A percentile compares a stretch with the other conserved stretches of the same genome.
These are phyloP conservation scores for Eutrigla gurnardus DNA, from an alignment of 2,797 vertebrate species.

Conservation along the genomic window DNA sequence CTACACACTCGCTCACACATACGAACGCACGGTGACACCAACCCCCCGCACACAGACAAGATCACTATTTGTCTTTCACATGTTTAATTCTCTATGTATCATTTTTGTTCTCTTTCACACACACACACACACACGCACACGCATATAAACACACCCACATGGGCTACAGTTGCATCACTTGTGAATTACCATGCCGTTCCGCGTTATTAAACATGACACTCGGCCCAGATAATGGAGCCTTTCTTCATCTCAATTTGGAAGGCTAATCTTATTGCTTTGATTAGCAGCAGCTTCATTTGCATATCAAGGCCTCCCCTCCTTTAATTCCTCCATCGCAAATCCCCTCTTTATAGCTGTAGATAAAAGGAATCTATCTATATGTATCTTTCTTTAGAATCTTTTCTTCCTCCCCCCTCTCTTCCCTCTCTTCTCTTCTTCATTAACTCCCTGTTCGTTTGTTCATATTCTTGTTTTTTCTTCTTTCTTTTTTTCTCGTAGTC, in stretches of 20 bases:
- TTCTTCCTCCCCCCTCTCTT: constrained; percentile 48
- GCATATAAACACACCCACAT: constrained; percentile 41
- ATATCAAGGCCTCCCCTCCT: constrained; percentile 87
- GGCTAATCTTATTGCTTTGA: constrained; percentile 91
- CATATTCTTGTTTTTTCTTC: constrained; percentile 41
- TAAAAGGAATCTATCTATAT: constrained; percentile 82
- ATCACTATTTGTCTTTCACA: constrained; percentile 49
- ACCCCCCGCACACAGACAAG: constrained; percentile 21
- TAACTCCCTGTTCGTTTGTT: constrained; percentile 62
- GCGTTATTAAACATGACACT: constrained; percentile 91
- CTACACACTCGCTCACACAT: constrained; percentile 11
- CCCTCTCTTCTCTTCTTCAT: constrained; percentile 53
- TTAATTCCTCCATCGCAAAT: constrained; percentile 86
- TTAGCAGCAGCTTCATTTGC: constrained; percentile 88
- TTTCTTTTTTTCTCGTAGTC: constrained; percentile 6
- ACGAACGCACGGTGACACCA: constrained; percentile 27
- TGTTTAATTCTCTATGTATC: constrained; percentile 54
- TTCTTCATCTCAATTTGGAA: constrained; percentile 91
- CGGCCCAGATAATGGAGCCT: constrained; percentile 88
- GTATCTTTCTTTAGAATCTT: constrained; percentile 83
- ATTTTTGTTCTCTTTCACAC: constrained; percentile 23
- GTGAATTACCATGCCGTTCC: constrained; percentile 85
- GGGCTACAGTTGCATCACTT: constrained; percentile 75
- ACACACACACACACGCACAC: constrained; percentile 10
- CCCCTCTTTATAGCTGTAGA: constrained; percentile 76